Evolutionary conservation across 2,113 vertebrate genomes (phyloP), one percentile per base, ranked within the genome.

Genomic region (Rhadina sibilatrix): DNA sequence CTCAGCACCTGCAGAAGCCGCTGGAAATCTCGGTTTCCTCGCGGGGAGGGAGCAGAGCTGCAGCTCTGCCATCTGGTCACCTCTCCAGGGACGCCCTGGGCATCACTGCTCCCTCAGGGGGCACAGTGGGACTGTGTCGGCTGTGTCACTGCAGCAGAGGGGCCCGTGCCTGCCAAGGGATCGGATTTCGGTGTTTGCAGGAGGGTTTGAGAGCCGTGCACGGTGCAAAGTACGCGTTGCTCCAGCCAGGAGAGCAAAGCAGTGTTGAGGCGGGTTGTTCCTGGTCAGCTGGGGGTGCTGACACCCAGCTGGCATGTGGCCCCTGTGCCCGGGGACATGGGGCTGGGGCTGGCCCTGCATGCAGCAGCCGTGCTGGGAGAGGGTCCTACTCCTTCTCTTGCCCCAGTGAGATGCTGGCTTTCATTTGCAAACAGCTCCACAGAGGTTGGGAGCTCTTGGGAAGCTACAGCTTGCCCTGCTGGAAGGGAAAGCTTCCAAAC

Each of bases 241-340:
- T 88, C 27, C 87, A 50, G 65, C 28, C 42, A 5, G 65, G 5
- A 72, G 78, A 33, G 90, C 87, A 44, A 31, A 75, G 83, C 35
- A 18, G 2, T 0, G 4, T 4, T 5, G 46, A 61, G 69, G 64
- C 42, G 7, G 23, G 56, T 7, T 27, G 72, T 63, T 70, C 71
- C 87, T 8, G 14, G 4, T 11, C 15, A 2, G 30, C 33, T 1
- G 6, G 40, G 2, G n/a, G 16, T 76, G 84, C 8, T 66, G 84
- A 4, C 60, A 0, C 46, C 24, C 0, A 0, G 40, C 31, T 54
- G 79, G 50, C 8, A 1, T 0, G 0, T 2, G 5, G 31, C 37
- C 19, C 1, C 0, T 0, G 50, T 83, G 23, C 56, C 27, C 1
- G 4, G 61, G 50, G 63, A 31, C 0, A 1, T 31, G 44, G 18